Conservation (phyloP, 2,113 vertebrate species). For the Pseudorhombus dupliciocellatus region DNA sequence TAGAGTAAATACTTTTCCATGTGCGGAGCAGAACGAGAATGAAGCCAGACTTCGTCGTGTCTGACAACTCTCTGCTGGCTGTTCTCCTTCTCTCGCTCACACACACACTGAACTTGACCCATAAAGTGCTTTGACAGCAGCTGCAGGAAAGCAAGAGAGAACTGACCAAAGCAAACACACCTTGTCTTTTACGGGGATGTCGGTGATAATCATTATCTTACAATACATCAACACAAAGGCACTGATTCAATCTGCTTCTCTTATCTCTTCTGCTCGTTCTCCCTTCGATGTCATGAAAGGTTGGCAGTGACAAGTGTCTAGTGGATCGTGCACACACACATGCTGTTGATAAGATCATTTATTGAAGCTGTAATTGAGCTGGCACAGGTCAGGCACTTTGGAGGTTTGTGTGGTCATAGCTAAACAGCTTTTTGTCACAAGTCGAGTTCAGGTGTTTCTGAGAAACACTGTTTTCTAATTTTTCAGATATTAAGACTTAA, state of each 20-base stretch:
- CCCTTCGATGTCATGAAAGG: slow-evolving; percentile 47
- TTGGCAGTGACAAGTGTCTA: slow-evolving; percentile 29
- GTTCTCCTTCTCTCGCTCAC: slow-evolving; percentile 2
- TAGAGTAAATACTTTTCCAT: slow-evolving; percentile 31
- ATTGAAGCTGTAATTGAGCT: slow-evolving; percentile 12
- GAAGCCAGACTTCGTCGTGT: slow-evolving; percentile 28
- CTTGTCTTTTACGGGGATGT: slow-evolving; percentile 70
- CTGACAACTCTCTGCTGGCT: slow-evolving; percentile 33
- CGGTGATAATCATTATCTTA: slow-evolving; percentile 72
- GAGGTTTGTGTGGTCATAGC: neutral
- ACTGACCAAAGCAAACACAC: slow-evolving; percentile 59
- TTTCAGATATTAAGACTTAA: neutral
- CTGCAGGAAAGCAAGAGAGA: slow-evolving; percentile 20
- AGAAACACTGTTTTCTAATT: slow-evolving; percentile 46
- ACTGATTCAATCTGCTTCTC: slow-evolving; percentile 65
- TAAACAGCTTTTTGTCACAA: slow-evolving; percentile 25
- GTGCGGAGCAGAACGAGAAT: slow-evolving; percentile 24
- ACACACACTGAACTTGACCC: neutral
- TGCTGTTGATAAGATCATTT: neutral
- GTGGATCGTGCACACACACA: slow-evolving; percentile 40
- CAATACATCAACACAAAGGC: slow-evolving; percentile 69
- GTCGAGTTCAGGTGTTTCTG: neutral
- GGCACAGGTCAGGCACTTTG: neutral
- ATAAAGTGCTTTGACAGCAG: slow-evolving; percentile 24
- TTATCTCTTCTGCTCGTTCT: slow-evolving; percentile 58